Percentiles rank a stretch among this genome's conserved stretches.
These are phyloP conservation scores for Byasa hedistus DNA, from an alignment of 2,888 invertebrate genomes.

Conservation along the genomic window DNA sequence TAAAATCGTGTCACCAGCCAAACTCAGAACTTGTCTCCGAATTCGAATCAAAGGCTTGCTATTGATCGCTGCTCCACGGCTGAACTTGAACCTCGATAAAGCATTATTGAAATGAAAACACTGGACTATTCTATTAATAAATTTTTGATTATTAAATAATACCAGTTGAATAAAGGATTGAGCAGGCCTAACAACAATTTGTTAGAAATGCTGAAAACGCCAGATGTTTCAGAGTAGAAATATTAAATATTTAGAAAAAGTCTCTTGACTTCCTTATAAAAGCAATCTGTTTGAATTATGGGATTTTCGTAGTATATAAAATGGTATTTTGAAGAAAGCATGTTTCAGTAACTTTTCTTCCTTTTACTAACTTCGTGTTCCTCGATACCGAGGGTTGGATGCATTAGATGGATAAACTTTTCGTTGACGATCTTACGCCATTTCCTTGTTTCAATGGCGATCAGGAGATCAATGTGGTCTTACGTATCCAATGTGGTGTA, in stretches of 20 bases:
- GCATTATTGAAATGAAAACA: conserved; percentile 50
- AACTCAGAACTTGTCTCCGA: neutral
- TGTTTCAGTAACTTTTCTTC: neutral
- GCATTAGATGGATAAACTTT: too few species aligned
- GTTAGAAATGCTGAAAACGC: conserved; percentile 68
- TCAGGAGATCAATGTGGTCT: too few species aligned
- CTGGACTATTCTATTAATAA: conserved; percentile 69
- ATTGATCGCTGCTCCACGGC: too few species aligned
- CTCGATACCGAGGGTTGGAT: too few species aligned
- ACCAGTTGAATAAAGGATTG: conserved; percentile 73
- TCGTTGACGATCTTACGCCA: too few species aligned
- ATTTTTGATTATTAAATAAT: conserved; percentile 62
- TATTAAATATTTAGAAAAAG: conserved; percentile 56
- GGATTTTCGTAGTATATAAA: neutral
- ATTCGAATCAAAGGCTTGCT: neutral
- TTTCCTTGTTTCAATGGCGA: too few species aligned
- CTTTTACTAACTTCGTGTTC: too few species aligned
- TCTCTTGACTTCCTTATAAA: conserved; percentile 7
- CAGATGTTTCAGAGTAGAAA: conserved; percentile 58
- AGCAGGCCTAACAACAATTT: conserved; percentile 73
- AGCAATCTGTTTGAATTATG: conserved; percentile 39
- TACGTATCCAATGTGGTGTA: too few species aligned
- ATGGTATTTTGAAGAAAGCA: neutral
- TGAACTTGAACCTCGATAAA: conserved; percentile 32
- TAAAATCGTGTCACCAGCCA: neutral